phyloP scores from a whole-genome alignment of 1,140 invertebrate species.

The Eupristina koningsbergeri region DNA sequence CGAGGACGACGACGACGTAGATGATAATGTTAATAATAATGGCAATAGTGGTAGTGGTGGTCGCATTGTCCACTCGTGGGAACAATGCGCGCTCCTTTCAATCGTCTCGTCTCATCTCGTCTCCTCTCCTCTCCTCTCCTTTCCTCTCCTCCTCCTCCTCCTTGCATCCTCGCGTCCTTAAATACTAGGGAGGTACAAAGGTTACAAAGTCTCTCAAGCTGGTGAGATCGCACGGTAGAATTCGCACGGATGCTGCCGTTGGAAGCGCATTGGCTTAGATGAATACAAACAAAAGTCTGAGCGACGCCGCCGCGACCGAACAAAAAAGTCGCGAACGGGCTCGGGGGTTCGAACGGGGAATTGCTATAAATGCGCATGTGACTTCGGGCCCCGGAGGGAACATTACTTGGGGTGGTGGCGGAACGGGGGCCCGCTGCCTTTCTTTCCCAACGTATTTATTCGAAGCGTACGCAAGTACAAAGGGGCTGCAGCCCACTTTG shows the following conservation, averaged over 20 bases:
- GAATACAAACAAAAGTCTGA: neutral
- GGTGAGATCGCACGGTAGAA: neutral
- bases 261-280: neutral
- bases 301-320: neutral
- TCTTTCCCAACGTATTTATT: conserved; percentile 73
- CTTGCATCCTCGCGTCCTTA: too few relatives aligned
- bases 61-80: neutral
- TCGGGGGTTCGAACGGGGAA: conserved; percentile 19
- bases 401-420: conserved; percentile 48
- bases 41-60: too few relatives aligned
- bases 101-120: neutral
- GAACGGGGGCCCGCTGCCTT: conserved; percentile 65
- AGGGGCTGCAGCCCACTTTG: conserved; percentile 64
- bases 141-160: too few relatives aligned
- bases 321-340: conserved; percentile 17
- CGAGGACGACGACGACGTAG: too few relatives aligned
- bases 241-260: neutral
- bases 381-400: conserved; percentile 21
- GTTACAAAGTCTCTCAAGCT: too few relatives aligned
- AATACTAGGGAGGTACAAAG: too few relatives aligned
- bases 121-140: too few relatives aligned
- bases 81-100: neutral
- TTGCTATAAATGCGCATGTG: too few relatives aligned
- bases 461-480: conserved; percentile 69
- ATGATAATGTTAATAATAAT: too few relatives aligned